A percentile compares a stretch with the other conserved stretches of the same genome.
Conservation (phyloP, 2,888 invertebrate genomes). For the Physocephala rufipes region DNA sequence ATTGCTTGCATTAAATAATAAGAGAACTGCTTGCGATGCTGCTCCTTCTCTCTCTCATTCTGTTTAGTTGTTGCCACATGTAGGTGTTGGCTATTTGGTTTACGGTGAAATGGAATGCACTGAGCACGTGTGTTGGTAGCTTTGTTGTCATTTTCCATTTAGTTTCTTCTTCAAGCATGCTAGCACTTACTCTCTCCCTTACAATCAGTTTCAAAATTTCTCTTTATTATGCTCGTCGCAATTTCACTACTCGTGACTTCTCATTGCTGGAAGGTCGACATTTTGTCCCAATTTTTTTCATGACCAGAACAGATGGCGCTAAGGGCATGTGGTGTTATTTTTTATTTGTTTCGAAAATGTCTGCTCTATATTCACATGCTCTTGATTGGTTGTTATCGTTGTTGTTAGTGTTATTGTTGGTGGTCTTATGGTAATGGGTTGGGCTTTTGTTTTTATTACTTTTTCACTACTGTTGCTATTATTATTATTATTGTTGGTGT, state of each 20-base stretch:
- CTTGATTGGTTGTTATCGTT: background rate
- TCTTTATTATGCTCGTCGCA: background rate
- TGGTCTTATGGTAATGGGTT: background rate
- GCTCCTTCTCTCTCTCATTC: background rate
- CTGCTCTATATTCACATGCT: background rate
- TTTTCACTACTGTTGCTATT: constrained; percentile 9
- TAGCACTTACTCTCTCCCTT: too few species aligned
- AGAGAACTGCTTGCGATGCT: too few species aligned
- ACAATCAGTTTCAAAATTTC: too few species aligned
- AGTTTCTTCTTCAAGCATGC: too few species aligned
- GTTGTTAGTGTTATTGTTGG: background rate
- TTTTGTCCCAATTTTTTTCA: background rate
- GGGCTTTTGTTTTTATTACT: background rate
- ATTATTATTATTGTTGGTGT: background rate
- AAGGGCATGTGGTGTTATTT: too few species aligned
- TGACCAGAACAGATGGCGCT: constrained; percentile 26
- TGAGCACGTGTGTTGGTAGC: constrained; percentile 11
- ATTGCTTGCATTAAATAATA: too few species aligned
- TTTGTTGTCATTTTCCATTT: constrained; percentile 20
- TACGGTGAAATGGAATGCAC: background rate
- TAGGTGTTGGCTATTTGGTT: background rate
- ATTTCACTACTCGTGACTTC: background rate
- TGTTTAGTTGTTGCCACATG: background rate
- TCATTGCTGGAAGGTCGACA: background rate
- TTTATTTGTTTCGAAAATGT: constrained; percentile 1